Evolutionary conservation across 1,140 invertebrate genomes (phyloP), one percentile per base, ranked within the genome.

Genomic region (Drosophila kanapiae): DNA sequence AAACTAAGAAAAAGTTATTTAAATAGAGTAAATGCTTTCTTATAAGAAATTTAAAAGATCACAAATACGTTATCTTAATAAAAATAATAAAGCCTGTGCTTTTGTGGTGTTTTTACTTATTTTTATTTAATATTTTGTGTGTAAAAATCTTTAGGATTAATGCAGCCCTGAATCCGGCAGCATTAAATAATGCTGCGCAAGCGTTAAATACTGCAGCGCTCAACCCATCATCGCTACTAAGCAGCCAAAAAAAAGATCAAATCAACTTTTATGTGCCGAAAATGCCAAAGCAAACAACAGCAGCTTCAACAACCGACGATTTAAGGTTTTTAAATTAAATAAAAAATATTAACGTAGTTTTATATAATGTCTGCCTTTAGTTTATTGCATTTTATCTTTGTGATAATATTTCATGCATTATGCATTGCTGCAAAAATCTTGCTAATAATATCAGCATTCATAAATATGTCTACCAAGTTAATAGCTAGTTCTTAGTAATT

Each of bases 261-360:
- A 67, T 91, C 42, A 90, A 84, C 86, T 91, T 91, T 77, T 91
- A 91, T 91, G 70, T 91, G 45, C 90, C 90, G 65, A 90, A 86
- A 62, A 76, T 91, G 77, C 85, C 80, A 67, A 90, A 80, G 54
- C 75, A 87, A 56, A 67, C 71, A 61, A 70, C 62, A 40, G 71
- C 70, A 54, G 16, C 51, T 54, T 37, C 51, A 14, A 37, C 33
- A 49, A 64, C 42, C 57, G 86, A 91, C 63, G 90, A 91, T 62
- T 81, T 76, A 82, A 91, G 90, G 90, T 91, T 82, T 91, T 91
- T 91, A 91, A 78, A 64, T 64, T 16, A 61, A 78, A n/a, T n/a
- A 67, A 61, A 72, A 64, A 68, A 49, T 80, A 69, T 45, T 37
- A 49, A 63, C 43, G 47, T 65, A 75, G 48, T 56, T 79, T 71